phyloP scores from a whole-genome alignment of 2,888 invertebrate species.

The Trichopoda pennipes region DNA sequence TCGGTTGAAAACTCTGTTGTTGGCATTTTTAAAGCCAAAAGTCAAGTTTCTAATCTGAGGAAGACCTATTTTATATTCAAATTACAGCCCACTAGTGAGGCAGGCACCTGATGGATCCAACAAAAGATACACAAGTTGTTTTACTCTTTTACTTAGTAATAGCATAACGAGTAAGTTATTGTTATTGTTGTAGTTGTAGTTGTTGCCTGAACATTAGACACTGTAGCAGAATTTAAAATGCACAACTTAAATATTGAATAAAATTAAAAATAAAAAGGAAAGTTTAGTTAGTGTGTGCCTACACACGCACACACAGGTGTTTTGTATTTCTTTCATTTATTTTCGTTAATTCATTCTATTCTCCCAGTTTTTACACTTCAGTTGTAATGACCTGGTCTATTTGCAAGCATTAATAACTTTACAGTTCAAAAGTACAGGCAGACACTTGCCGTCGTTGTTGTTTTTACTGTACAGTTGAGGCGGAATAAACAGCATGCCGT shows the following conservation, averaged over 20 bases:
- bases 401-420: constrained; percentile 20
- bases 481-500: too few relatives aligned
- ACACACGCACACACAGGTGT: constrained; percentile 11
- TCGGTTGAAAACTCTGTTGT: constrained; percentile 24
- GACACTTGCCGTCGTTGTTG: neutral
- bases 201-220: neutral
- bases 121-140: neutral
- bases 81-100: constrained; percentile 10
- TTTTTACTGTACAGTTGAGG: neutral
- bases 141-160: neutral
- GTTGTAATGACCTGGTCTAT: constrained; percentile 59
- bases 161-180: neutral
- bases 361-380: constrained; percentile 61
- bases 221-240: constrained; percentile 23
- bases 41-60: constrained; percentile 61
- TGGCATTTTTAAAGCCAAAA: constrained; percentile 54
- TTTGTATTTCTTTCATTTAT: neutral
- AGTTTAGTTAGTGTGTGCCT: neutral
- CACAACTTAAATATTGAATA: constrained; percentile 17
- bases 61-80: constrained; percentile 37
- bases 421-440: constrained; percentile 14
- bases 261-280: constrained; percentile 14
- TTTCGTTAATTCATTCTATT: constrained; percentile 38
- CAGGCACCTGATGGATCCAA: constrained; percentile 6
- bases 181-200: neutral